Evolutionary conservation across 2,113 vertebrate species (phyloP).

Genomic region (Caranx ignobilis): DNA sequence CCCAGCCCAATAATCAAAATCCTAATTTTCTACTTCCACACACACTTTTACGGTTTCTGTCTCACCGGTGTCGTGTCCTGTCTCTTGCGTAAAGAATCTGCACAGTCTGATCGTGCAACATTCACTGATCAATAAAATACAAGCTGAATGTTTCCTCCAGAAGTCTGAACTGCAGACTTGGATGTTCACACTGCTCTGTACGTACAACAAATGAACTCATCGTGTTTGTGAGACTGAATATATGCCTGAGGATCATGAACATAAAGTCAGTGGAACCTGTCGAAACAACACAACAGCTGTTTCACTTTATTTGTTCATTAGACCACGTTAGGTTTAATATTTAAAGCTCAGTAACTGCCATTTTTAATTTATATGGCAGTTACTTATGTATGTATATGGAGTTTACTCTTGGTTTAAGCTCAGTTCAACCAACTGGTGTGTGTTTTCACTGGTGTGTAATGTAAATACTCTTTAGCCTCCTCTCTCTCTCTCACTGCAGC

Average conservation of each 20-base stretch:
- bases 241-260: not conserved
- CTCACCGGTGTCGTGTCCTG: not conserved
- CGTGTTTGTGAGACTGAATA: too few relatives aligned
- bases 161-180: too few relatives aligned
- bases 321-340: slow-evolving; percentile 29
- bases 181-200: too few relatives aligned
- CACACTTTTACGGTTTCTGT: not conserved
- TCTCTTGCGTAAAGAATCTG: not conserved
- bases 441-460: not conserved
- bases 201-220: too few relatives aligned
- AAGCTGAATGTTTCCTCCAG: too few relatives aligned
- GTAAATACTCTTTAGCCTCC: not conserved
- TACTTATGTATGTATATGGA: too few relatives aligned
- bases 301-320: slow-evolving; percentile 25
- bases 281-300: slow-evolving; percentile 45
- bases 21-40: not conserved
- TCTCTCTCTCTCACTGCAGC: not conserved
- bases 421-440: not conserved
- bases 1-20: not conserved
- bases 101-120: too few relatives aligned
- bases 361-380: slow-evolving; percentile 13
- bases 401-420: not conserved
- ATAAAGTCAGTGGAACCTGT: not conserved
- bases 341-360: slow-evolving; percentile 3
- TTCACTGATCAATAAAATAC: too few relatives aligned